Evolutionary conservation across 1,140 invertebrate species (phyloP), one percentile per base, ranked within the genome.

Genomic region (Caenorhabditis elegans): DNA sequence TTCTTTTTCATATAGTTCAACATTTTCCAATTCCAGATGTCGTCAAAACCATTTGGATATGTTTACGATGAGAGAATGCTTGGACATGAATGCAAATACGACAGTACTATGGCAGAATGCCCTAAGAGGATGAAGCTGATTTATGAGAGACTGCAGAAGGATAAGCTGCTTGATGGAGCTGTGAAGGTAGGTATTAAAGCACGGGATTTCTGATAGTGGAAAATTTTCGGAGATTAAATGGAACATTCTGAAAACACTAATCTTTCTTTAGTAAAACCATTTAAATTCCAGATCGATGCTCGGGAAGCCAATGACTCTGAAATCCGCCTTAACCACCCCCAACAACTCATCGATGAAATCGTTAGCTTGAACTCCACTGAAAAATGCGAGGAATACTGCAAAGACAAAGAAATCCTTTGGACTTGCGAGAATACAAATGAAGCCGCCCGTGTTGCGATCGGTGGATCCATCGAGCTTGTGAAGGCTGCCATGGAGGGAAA

Each of bases 21-120:
- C 39, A 34, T 0, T 70, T n/a, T 22, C 34, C 13, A 24, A 36
- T 39, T 39, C 1, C 34, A 70, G 53, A 79, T 60, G 43, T 46
- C 51, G 3, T 15, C 80, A 13, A 79, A 55, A 55, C 80, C 81
- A 3, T 84, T 84, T 22, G 84, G 84, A 34, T 85, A 48, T 65
- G 84, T 85, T 34, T 85, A 85, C 48, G 84, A 85, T 77, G 84
- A 85, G 46, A 83, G 84, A 22, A 85, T 85, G 84, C 84, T 85
- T 36, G 75, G 46, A 13, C 84, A 85, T 24, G 75, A 85, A 24
- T 85, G 84, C 26, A 46, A 75, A 28, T 85, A 85, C 47, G 84
- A 85, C 34, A 28, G 15, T 19, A 76, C 75, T 6, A 82, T 85
- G 76, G 78, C 78, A 3, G 84, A 85, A 51, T 55, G 70, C 13